These are phyloP conservation scores for Tetramorium bicarinatum DNA, from an alignment of 2,888 invertebrate species.

Conservation along the genomic window DNA sequence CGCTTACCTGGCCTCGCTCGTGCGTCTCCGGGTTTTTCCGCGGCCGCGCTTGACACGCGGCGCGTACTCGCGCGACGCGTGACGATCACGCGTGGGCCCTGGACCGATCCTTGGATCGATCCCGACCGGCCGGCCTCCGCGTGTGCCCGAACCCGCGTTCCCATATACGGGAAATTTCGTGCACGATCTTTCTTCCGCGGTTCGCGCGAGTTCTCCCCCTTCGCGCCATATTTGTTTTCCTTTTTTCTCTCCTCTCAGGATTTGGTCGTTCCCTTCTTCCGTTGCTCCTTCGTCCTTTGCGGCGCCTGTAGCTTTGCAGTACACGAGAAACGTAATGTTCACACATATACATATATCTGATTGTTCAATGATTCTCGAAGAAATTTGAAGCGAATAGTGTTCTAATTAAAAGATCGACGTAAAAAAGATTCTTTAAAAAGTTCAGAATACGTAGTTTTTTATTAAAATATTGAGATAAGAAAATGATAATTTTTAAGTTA, in stretches of 20 bases:
- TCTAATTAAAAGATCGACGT: background rate
- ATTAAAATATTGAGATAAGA: background rate
- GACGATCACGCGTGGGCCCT: constrained; percentile 71
- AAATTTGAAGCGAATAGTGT: background rate
- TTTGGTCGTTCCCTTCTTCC: background rate
- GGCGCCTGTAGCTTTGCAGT: background rate
- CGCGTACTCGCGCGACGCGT: background rate
- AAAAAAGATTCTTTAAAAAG: background rate
- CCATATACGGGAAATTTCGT: constrained; percentile 27
- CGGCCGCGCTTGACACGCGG: background rate
- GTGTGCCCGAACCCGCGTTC: background rate
- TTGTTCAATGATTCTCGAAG: background rate
- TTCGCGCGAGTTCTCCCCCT: constrained; percentile 6
- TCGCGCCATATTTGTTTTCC: constrained; percentile 36
- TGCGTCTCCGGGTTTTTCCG: constrained; percentile 41
- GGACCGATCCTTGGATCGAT: background rate
- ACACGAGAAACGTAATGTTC: background rate
- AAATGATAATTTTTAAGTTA: background rate
- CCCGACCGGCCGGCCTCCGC: constrained; percentile 78
- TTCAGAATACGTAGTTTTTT: background rate
- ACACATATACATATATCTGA: background rate
- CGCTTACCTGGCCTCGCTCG: constrained; percentile 1
- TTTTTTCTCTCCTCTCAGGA: constrained; percentile 1
- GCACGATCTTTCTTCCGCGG: background rate
- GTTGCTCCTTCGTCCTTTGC: background rate